A percentile compares a stretch with the other conserved stretches of the same genome.
These are phyloP conservation scores for Standfussiana lucernea DNA, from an alignment of 2,888 invertebrate genomes.

Conservation along the genomic window DNA sequence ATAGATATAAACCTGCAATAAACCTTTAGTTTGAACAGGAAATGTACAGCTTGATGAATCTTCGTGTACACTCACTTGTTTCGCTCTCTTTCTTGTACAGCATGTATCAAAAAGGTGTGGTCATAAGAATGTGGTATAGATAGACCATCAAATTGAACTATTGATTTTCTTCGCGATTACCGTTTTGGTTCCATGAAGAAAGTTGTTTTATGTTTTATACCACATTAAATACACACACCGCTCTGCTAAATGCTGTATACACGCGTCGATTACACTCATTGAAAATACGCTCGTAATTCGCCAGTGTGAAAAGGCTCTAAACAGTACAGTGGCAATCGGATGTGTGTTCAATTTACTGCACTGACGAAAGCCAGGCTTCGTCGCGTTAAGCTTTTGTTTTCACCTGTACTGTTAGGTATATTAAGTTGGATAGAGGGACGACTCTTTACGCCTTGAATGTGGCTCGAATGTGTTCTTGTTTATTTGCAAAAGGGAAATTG, in stretches of 20 bases:
- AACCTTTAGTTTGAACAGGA: not conserved
- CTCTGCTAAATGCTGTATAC: too few species aligned
- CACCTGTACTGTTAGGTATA: slow-evolving; percentile 26
- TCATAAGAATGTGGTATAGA: too few species aligned
- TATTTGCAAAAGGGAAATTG: not conserved
- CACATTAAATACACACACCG: too few species aligned
- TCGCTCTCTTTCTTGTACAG: too few species aligned
- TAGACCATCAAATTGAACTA: too few species aligned
- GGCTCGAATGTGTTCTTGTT: too few species aligned
- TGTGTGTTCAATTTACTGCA: slow-evolving; percentile 23
- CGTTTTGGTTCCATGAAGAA: too few species aligned
- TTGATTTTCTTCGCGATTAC: too few species aligned
- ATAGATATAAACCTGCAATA: too few species aligned
- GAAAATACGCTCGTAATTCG: not conserved
- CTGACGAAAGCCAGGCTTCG: slow-evolving; percentile 19
- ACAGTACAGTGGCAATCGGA: slow-evolving; percentile 16
- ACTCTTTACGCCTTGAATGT: not conserved
- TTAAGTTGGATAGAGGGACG: not conserved
- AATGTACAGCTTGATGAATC: not conserved
- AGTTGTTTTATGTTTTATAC: too few species aligned
- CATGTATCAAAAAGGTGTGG: too few species aligned
- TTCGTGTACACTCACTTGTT: not conserved
- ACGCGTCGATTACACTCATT: not conserved
- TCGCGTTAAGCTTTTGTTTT: slow-evolving; percentile 38
- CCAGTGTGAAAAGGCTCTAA: not conserved